Evolutionary conservation across 2,888 invertebrate species (phyloP).

Genomic region (Hypomecis punctinalis): DNA sequence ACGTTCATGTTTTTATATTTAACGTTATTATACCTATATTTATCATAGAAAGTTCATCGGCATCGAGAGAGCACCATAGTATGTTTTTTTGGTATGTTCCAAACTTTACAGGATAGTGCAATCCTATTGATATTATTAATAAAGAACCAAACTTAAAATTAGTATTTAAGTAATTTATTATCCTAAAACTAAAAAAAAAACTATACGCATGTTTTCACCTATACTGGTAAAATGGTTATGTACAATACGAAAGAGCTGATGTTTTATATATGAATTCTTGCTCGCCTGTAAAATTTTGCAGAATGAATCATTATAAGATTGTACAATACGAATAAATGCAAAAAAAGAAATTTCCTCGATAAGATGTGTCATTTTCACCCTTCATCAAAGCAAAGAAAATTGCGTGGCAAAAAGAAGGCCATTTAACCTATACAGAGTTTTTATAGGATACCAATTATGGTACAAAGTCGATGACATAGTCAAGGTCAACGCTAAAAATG

Average conservation of each 20-base stretch:
- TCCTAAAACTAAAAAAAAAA: slow-evolving; percentile 82
- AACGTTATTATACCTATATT: slow-evolving; percentile 66
- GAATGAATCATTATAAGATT: slow-evolving; percentile 85
- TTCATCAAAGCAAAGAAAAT: background rate
- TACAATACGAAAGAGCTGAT: slow-evolving; percentile 84
- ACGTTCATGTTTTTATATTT: slow-evolving; percentile 73
- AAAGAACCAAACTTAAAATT: slow-evolving; percentile 85
- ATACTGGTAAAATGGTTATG: slow-evolving; percentile 85
- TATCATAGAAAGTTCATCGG: slow-evolving; percentile 85
- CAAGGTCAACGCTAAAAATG: too few species aligned
- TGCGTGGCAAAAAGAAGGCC: background rate
- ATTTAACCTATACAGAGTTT: background rate
- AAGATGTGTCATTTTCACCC: slow-evolving; percentile 53
- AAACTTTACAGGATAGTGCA: slow-evolving; percentile 82
- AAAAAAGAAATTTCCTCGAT: slow-evolving; percentile 84
- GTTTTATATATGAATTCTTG: slow-evolving; percentile 86
- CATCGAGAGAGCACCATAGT: slow-evolving; percentile 78
- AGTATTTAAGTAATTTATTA: slow-evolving; percentile 86
- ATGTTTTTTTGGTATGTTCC: slow-evolving; percentile 80
- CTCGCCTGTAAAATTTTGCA: slow-evolving; percentile 86
- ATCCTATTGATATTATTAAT: slow-evolving; percentile 85
- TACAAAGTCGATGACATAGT: too few species aligned
- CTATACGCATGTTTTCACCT: slow-evolving; percentile 86
- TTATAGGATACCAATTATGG: too few species aligned
- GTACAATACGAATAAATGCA: slow-evolving; percentile 86